Evolutionary conservation across 2,888 invertebrate species (phyloP).

Genomic region (Pheosia tremula): DNA sequence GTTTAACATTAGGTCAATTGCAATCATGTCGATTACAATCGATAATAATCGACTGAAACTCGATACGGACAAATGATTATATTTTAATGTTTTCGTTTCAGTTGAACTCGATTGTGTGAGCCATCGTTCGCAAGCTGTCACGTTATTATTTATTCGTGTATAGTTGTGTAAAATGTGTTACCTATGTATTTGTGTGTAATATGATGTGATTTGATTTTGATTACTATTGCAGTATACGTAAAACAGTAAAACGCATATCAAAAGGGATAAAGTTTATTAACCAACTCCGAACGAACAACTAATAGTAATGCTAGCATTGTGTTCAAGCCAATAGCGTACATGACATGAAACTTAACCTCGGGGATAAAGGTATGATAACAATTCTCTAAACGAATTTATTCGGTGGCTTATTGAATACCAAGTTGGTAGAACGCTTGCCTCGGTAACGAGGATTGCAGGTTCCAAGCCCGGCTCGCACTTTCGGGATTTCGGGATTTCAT

Average conservation of each 20-base stretch:
- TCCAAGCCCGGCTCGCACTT: no score
- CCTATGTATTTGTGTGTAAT: neutral
- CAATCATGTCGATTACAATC: neutral
- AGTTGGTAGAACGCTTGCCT: no score
- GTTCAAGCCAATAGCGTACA: no score
- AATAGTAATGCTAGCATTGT: no score
- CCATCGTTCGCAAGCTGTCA: neutral
- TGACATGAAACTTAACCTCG: no score
- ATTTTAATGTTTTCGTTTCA: neutral
- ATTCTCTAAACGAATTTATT: no score
- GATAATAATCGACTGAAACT: neutral
- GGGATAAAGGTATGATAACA: no score
- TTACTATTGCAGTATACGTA: neutral
- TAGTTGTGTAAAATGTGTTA: conserved; percentile 5
- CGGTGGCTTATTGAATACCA: no score
- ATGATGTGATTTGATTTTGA: neutral
- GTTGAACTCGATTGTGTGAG: neutral
- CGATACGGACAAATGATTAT: neutral
- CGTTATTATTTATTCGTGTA: conserved; percentile 5
- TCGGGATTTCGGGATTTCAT: no score
- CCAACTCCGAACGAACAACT: no score
- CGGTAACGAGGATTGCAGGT: no score
- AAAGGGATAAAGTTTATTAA: neutral
- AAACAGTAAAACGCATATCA: neutral
- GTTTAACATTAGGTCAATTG: conserved; percentile 20